These are phyloP conservation scores for Acanthococcus lagerstroemiae DNA, from an alignment of 2,888 invertebrate species.

Conservation along the genomic window DNA sequence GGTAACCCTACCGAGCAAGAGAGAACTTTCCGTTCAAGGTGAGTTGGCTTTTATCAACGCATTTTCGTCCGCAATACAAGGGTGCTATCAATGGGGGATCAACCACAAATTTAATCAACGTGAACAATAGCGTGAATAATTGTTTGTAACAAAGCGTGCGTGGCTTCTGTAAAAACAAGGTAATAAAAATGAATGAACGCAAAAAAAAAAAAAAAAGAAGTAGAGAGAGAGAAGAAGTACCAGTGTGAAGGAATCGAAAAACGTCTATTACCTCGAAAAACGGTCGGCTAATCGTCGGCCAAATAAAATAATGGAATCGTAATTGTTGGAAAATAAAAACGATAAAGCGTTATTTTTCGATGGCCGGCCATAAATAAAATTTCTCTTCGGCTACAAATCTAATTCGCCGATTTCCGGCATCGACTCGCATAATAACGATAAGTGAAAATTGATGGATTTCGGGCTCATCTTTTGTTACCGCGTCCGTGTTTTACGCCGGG, in stretches of 20 bases:
- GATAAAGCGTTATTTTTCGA: not conserved
- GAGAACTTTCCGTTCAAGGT: constrained; percentile 7
- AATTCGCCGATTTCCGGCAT: not conserved
- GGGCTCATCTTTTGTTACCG: not conserved
- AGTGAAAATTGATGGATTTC: not conserved
- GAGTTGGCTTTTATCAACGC: not conserved
- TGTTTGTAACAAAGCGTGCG: constrained; percentile 15
- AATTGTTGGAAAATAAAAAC: not conserved
- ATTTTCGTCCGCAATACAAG: not conserved
- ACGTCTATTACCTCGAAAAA: not conserved
- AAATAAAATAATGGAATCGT: not conserved
- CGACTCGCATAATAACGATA: not conserved
- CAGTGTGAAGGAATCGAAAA: not conserved
- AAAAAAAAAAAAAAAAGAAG: not conserved
- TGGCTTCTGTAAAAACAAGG: not conserved
- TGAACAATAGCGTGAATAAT: constrained; percentile 24
- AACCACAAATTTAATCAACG: constrained; percentile 18
- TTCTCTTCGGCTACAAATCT: not conserved
- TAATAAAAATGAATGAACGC: too few relatives aligned
- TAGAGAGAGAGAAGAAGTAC: not conserved
- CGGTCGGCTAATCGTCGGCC: not conserved
- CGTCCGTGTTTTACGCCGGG: too few relatives aligned
- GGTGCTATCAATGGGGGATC: constrained; percentile 8
- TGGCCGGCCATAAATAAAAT: not conserved
- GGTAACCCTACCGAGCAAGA: too few relatives aligned